Evolutionary conservation across 1,140 invertebrate species (phyloP).

Genomic region (Drosophila pseudoobscura): DNA sequence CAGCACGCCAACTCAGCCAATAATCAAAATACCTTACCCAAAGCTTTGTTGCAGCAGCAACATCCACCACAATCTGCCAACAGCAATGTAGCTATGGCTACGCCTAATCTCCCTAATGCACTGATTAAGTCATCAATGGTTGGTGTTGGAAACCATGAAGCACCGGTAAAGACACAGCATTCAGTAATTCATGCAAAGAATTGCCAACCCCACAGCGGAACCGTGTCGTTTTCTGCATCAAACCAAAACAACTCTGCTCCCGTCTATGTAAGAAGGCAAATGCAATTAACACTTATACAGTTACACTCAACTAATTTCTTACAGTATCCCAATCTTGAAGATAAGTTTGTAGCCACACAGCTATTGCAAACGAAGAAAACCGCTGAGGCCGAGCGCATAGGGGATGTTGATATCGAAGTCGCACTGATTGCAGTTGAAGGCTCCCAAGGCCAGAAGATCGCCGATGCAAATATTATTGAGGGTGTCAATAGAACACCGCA

Average conservation of each 20-base stretch:
- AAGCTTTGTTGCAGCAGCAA: slow-evolving; percentile 26
- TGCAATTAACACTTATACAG: neutral
- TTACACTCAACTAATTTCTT: neutral
- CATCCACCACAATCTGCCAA: slow-evolving; percentile 26
- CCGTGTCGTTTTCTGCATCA: slow-evolving; percentile 22
- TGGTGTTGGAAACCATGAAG: slow-evolving; percentile 26
- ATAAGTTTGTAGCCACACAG: slow-evolving; percentile 24
- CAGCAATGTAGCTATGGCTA: slow-evolving; percentile 7
- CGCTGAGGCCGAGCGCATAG: slow-evolving; percentile 2
- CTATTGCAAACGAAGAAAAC: slow-evolving; percentile 24
- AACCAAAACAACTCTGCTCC: slow-evolving; percentile 71
- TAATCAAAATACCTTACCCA: slow-evolving; percentile 62
- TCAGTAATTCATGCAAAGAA: slow-evolving; percentile 27
- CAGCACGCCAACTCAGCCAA: slow-evolving; percentile 51
- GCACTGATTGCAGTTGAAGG: neutral
- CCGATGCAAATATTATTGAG: neutral
- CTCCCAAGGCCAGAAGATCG: slow-evolving; percentile 19
- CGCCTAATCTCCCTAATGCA: slow-evolving; percentile 50
- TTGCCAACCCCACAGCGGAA: slow-evolving; percentile 18
- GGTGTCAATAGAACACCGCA: slow-evolving; percentile 4
- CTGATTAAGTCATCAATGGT: slow-evolving; percentile 44
- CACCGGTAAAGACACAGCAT: slow-evolving; percentile 32
- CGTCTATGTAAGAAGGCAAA: slow-evolving; percentile 52
- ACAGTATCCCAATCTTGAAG: slow-evolving; percentile 52
- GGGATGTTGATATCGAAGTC: slow-evolving; percentile 1